phyloP scores from a whole-genome alignment of 1,140 invertebrate genomes.

The Nymphalis io region DNA sequence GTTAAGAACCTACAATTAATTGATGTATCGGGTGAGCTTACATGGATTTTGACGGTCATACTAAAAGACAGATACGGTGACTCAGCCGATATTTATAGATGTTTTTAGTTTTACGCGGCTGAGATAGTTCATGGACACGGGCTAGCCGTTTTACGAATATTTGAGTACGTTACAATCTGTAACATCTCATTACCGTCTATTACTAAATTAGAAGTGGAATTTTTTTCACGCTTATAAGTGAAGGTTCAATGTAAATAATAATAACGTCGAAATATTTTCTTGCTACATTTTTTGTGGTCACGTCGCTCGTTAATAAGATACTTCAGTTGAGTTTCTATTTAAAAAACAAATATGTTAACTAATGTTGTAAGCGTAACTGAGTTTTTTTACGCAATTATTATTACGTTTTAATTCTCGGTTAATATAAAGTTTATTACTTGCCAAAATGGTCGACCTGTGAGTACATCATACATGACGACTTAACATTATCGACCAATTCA shows the following conservation, averaged over 20 bases:
- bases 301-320: too few species aligned
- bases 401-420: too few species aligned
- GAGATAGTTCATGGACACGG: slow-evolving; percentile 49
- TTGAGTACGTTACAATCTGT: background rate
- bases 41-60: slow-evolving; percentile 13
- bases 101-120: slow-evolving; percentile 46
- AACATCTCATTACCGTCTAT: slow-evolving; percentile 12
- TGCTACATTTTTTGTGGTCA: too few species aligned
- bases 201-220: background rate
- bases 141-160: slow-evolving; percentile 7
- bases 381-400: too few species aligned
- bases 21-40: background rate
- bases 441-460: too few species aligned
- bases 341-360: background rate
- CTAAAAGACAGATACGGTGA: slow-evolving; percentile 28
- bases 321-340: too few species aligned
- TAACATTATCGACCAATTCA: too few species aligned
- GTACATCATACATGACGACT: too few species aligned
- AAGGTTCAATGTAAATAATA: background rate
- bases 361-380: background rate
- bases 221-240: background rate
- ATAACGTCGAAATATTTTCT: too few species aligned
- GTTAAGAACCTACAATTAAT: background rate
- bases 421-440: too few species aligned
- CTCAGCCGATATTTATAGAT: slow-evolving; percentile 52